A percentile compares a stretch with the other conserved stretches of the same genome.
These are phyloP conservation scores for Caenorhabditis auriculariae DNA, from an alignment of 2,888 invertebrate genomes.

Conservation along the genomic window DNA sequence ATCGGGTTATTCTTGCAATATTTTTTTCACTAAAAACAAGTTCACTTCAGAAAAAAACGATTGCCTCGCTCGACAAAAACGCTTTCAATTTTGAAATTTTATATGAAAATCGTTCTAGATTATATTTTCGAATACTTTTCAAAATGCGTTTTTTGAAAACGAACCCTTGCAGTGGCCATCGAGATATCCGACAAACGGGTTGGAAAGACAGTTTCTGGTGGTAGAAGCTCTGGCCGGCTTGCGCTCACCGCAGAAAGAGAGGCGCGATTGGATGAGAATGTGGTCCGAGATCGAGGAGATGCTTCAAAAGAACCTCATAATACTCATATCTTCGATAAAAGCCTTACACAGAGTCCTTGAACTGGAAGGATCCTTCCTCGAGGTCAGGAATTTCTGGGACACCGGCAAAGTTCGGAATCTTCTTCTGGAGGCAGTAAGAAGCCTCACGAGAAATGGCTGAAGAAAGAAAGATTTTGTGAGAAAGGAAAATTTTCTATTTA, in stretches of 20 bases:
- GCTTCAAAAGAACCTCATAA: constrained; percentile 31
- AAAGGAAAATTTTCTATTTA: not conserved
- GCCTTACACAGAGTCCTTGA: constrained; percentile 61
- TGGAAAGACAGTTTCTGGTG: constrained; percentile 53
- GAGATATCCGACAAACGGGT: constrained; percentile 59
- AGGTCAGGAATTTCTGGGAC: constrained; percentile 62
- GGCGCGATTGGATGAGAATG: constrained; percentile 60
- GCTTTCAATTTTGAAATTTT: not conserved
- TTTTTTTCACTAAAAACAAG: too few relatives aligned
- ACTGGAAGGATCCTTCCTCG: constrained; percentile 58
- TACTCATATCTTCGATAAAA: not conserved
- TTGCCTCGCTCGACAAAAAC: not conserved
- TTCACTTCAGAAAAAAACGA: too few relatives aligned
- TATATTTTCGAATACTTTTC: too few relatives aligned
- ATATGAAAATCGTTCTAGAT: not conserved
- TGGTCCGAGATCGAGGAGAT: constrained; percentile 62
- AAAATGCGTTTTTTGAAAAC: not conserved
- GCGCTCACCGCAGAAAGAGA: constrained; percentile 61
- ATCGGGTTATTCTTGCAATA: too few relatives aligned
- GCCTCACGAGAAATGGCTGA: constrained; percentile 59
- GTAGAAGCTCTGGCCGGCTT: constrained; percentile 57
- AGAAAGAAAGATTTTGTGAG: not conserved
- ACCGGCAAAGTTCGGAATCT: constrained; percentile 58
- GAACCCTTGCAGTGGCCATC: constrained; percentile 57
- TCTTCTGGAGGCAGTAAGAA: constrained; percentile 53